Percentiles rank a stretch among this genome's conserved stretches.
Conservation (phyloP, 2,888 invertebrate species). For the Monochamus alternatus region DNA sequence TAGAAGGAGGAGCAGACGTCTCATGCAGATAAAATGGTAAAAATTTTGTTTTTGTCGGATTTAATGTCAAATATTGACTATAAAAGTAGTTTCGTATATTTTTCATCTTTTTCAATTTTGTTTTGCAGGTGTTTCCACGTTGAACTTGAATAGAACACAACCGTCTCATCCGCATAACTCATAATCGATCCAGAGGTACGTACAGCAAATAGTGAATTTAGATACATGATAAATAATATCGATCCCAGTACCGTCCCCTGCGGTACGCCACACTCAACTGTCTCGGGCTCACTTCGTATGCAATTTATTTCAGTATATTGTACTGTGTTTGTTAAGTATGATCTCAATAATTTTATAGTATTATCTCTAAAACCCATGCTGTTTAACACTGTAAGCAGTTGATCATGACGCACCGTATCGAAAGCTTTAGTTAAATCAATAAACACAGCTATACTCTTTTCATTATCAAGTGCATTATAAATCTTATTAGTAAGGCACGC, state of each 20-base stretch:
- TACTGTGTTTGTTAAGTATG: neutral
- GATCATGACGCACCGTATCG: neutral
- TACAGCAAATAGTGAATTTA: neutral
- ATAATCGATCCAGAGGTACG: neutral
- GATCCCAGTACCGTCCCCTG: neutral
- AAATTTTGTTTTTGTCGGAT: too few species aligned
- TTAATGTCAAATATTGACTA: too few species aligned
- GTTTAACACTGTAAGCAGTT: neutral
- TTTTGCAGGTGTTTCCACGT: too few species aligned
- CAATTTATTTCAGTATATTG: neutral
- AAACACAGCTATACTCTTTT: constrained; percentile 13
- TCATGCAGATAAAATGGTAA: too few species aligned
- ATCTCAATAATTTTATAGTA: neutral
- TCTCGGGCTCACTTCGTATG: neutral
- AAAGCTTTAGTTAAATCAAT: constrained; percentile 2
- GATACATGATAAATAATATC: neutral
- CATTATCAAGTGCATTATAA: constrained; percentile 18
- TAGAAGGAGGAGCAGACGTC: too few species aligned
- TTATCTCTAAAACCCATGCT: neutral
- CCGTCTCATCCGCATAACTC: neutral
- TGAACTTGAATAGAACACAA: neutral
- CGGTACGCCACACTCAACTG: neutral
- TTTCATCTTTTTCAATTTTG: too few species aligned
- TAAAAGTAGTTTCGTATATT: too few species aligned
- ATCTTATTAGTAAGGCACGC: constrained; percentile 5